Evolutionary conservation across 2,888 invertebrate species (phyloP).

Genomic region (Chrysina gloriosa): DNA sequence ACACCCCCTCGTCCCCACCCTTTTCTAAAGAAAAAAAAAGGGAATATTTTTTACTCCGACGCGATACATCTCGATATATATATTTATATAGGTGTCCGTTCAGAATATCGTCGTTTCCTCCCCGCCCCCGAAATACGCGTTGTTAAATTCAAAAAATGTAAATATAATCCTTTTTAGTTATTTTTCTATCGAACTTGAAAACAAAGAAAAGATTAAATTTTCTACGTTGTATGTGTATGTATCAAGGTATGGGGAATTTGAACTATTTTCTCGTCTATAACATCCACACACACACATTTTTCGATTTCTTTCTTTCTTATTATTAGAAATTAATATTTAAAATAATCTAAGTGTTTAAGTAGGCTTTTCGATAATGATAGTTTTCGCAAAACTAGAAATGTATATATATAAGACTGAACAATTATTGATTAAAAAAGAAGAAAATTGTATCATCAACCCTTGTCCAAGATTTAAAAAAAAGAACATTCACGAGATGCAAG

Average conservation of each 20-base stretch:
- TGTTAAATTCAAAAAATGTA: no score
- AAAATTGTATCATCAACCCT: conserved; percentile 42
- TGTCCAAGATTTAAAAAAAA: conserved; percentile 49
- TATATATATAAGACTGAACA: conserved; percentile 55
- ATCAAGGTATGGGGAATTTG: conserved; percentile 34
- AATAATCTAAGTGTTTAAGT: conserved; percentile 43
- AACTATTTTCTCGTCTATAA: conserved; percentile 2
- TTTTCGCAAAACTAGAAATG: conserved; percentile 48
- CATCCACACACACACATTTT: neutral
- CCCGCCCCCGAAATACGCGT: no score
- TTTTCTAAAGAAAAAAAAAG: no score
- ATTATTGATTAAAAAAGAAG: conserved; percentile 40
- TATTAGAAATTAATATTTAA: no score
- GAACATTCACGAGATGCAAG: neutral
- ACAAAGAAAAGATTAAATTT: neutral
- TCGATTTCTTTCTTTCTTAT: no score
- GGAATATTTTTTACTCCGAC: no score
- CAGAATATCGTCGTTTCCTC: no score
- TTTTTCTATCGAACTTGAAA: conserved; percentile 7
- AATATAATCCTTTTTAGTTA: conserved; percentile 47
- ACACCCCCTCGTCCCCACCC: no score
- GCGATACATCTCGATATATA: no score
- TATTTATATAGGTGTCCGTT: no score
- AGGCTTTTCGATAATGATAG: conserved; percentile 43
- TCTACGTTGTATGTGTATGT: conserved; percentile 13